phyloP scores from a whole-genome alignment of 2,888 invertebrate genomes.

The Tinea pellionella region DNA sequence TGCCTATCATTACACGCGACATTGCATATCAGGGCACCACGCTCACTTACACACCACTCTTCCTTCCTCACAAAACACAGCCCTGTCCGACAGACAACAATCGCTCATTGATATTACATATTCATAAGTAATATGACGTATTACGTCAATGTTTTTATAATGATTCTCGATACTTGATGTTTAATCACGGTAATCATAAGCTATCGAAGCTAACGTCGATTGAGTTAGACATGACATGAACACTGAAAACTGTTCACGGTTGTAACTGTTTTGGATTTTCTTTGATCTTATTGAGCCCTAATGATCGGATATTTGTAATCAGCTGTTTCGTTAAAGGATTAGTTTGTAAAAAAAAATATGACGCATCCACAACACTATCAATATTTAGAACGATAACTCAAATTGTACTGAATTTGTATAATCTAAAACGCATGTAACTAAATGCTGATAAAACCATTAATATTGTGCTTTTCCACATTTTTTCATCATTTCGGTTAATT shows the following conservation, averaged over 20 bases:
- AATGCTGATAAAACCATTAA: background rate
- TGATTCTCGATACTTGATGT: background rate
- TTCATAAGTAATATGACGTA: background rate
- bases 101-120: background rate
- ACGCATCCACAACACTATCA: background rate
- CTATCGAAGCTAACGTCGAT: background rate
- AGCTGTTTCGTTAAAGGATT: constrained; percentile 1
- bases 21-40: constrained; percentile 10
- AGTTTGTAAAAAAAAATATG: background rate
- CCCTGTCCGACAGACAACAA: background rate
- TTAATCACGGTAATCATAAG: background rate
- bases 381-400: background rate
- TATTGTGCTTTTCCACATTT: background rate
- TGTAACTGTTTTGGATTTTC: background rate
- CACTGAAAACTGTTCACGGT: background rate
- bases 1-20: constrained; percentile 15
- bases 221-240: background rate
- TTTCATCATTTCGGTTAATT: background rate
- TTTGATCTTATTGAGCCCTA: background rate
- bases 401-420: background rate
- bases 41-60: constrained; percentile 14
- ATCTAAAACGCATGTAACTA: background rate
- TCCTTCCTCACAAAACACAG: constrained; percentile 9
- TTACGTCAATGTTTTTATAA: background rate
- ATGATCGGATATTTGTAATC: background rate